Evolutionary conservation across 2,888 invertebrate species (phyloP).

Genomic region (Hyles lineata): DNA sequence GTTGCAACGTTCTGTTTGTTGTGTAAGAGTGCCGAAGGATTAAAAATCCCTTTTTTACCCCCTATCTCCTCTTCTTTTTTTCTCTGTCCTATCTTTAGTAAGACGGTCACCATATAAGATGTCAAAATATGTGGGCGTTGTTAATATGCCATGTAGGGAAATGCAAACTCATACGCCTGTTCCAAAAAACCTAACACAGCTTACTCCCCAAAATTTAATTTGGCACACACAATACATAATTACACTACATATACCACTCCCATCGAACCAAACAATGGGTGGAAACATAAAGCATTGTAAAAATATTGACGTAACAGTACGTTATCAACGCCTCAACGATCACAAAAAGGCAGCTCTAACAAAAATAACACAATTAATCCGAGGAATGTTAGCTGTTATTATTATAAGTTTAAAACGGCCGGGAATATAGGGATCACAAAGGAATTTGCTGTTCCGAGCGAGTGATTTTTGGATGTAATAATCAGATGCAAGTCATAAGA

Average conservation of each 20-base stretch:
- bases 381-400: constrained; percentile 47
- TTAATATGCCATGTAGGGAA: no score
- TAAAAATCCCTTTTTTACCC: no score
- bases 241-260: background rate
- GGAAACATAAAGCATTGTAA: constrained; percentile 39
- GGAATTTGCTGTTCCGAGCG: constrained; percentile 64
- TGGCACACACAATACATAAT: background rate
- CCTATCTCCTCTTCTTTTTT: background rate
- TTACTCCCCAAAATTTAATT: background rate
- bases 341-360: constrained; percentile 57
- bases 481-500: constrained; percentile 44
- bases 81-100: background rate
- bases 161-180: no score
- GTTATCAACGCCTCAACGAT: constrained; percentile 62
- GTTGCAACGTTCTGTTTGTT: no score
- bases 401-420: constrained; percentile 72
- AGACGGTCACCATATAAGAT: no score
- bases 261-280: constrained; percentile 16
- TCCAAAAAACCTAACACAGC: no score
- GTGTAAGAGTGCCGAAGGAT: no score
- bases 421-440: constrained; percentile 59
- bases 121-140: no score
- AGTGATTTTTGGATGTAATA: constrained; percentile 59
- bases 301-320: constrained; percentile 65
- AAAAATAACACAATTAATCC: constrained; percentile 78